These are phyloP conservation scores for Montifringilla adamsi DNA, from an alignment of 2,113 vertebrate species.

Conservation along the genomic window DNA sequence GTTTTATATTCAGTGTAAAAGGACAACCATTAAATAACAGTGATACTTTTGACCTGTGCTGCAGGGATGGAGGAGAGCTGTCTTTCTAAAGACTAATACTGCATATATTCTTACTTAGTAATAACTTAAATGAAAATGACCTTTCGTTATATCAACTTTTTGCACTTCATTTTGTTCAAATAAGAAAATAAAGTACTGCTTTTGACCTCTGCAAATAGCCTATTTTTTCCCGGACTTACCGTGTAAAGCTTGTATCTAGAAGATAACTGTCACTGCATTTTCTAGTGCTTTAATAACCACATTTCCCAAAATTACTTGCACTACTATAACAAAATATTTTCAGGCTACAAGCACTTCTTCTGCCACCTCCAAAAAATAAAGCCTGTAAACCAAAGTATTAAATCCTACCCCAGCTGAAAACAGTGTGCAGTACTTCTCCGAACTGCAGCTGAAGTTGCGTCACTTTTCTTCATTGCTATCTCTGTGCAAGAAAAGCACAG, in stretches of 20 bases:
- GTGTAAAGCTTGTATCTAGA: background rate
- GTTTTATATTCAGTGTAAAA: background rate
- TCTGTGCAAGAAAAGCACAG: accelerated
- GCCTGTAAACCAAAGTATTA: background rate
- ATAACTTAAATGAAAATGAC: background rate
- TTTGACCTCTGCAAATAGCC: background rate
- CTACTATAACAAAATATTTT: background rate
- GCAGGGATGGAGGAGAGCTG: background rate
- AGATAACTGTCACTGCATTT: background rate
- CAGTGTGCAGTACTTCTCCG: background rate
- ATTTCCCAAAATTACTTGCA: background rate
- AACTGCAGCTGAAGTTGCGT: background rate
- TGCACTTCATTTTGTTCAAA: background rate
- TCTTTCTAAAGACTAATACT: background rate
- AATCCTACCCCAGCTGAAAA: background rate
- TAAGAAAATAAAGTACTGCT: background rate
- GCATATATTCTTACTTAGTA: background rate
- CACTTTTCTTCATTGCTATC: background rate
- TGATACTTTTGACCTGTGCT: conserved; percentile 12
- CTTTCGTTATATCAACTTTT: background rate
- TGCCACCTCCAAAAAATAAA: accelerated
- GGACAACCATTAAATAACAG: conserved; percentile 13
- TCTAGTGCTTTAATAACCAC: background rate
- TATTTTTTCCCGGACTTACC: background rate
- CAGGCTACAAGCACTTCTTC: background rate